Conservation (phyloP, 2,888 invertebrate genomes). For the Drosophila fulvimacula region DNA sequence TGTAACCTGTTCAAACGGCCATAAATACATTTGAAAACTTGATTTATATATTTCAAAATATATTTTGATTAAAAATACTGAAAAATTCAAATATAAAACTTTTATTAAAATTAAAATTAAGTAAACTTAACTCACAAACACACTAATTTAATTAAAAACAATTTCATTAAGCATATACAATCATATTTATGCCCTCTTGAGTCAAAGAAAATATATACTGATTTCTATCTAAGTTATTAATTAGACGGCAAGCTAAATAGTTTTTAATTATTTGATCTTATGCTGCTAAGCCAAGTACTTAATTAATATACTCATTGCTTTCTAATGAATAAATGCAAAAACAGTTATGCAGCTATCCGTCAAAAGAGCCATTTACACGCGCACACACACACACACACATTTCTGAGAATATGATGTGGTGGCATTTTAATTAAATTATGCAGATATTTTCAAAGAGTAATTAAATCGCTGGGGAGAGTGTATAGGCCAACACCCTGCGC, state of each 20-base stretch:
- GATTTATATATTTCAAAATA: no score
- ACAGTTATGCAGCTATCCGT: constrained; percentile 70
- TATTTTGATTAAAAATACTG: no score
- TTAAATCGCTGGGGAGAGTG: not conserved
- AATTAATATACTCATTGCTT: constrained; percentile 81
- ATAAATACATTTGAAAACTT: no score
- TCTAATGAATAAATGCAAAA: constrained; percentile 74
- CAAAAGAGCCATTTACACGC: constrained; percentile 24
- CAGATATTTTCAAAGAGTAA: constrained; percentile 17
- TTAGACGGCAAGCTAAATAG: constrained; percentile 16
- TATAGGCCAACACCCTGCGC: not conserved
- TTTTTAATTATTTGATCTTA: constrained; percentile 15
- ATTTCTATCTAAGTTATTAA: constrained; percentile 18
- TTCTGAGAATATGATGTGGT: constrained; percentile 18
- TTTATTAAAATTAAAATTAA: no score
- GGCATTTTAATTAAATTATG: constrained; percentile 79
- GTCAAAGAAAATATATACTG: not conserved
- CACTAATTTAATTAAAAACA: not conserved
- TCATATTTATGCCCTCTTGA: not conserved
- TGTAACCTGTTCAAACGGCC: no score
- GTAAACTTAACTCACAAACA: no score
- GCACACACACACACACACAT: constrained; percentile 8
- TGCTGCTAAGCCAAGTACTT: constrained; percentile 50
- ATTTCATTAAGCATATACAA: not conserved
- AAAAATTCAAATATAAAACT: no score